Evolutionary conservation across 53 echinoderm and acorn worm genomes (phyloP).

Genomic region (Luidia sarsii): DNA sequence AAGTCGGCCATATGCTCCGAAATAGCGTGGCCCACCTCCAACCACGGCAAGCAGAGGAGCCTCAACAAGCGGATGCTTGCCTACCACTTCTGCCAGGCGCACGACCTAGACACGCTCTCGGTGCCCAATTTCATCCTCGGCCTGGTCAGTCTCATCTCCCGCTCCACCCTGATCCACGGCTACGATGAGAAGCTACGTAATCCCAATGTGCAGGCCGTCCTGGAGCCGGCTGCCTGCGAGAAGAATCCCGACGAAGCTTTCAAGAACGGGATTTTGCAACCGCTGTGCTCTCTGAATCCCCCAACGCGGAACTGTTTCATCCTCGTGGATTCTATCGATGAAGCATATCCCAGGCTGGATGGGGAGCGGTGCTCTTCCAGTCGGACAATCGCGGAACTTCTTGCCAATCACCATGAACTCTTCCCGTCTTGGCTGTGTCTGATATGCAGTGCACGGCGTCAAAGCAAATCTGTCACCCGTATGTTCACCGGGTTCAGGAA

Average conservation of each 20-base stretch:
- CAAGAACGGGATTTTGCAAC: conserved; percentile 90
- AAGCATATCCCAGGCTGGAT: conserved; percentile 77
- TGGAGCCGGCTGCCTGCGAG: conserved; percentile 97
- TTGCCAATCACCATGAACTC: conserved; percentile 97
- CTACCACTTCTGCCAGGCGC: conserved; percentile 95
- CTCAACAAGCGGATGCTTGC: conserved; percentile 89
- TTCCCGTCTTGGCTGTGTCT: conserved; percentile 97
- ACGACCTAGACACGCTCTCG: conserved; percentile 87
- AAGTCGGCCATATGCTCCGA: conserved; percentile 95
- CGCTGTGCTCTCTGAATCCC: conserved; percentile 84
- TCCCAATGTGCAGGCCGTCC: conserved; percentile 82
- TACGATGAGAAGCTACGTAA: conserved; percentile 95
- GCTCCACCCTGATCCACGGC: conserved; percentile 90
- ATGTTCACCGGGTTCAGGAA: conserved; percentile 99
- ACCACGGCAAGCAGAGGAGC: conserved; percentile 87
- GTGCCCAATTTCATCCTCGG: conserved; percentile 94
- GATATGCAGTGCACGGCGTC: conserved; percentile 94
- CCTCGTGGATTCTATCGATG: conserved; percentile 96
- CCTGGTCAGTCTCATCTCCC: conserved; percentile 79
- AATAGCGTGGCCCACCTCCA: conserved; percentile 90
- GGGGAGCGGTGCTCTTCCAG: conserved; percentile 71
- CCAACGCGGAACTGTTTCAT: conserved; percentile 93
- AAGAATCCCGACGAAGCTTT: conserved; percentile 98
- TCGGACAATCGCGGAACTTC: conserved; percentile 94
- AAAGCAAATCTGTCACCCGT: conserved; percentile 94